phyloP scores from a whole-genome alignment of 1,140 invertebrate species.

The Drosophila parvula region DNA sequence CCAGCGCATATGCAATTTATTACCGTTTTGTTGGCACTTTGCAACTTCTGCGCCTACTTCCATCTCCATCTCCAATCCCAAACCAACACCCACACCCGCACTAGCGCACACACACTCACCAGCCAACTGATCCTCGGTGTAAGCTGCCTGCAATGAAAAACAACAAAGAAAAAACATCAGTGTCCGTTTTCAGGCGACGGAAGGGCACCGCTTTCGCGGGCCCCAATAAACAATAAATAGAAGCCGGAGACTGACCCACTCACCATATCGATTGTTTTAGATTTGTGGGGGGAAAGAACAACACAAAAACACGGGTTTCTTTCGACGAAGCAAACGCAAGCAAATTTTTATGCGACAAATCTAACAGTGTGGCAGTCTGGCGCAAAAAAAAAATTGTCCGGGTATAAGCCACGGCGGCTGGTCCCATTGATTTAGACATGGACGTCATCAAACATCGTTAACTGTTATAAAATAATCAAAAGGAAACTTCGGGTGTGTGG shows the following conservation, averaged over 20 bases:
- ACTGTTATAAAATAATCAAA: too few relatives aligned
- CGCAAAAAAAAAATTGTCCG: too few relatives aligned
- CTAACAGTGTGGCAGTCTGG: neutral
- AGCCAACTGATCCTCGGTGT: constrained; percentile 94
- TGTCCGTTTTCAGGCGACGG: neutral
- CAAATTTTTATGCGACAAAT: constrained; percentile 37
- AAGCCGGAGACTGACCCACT: constrained; percentile 28
- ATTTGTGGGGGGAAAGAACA: constrained; percentile 47
- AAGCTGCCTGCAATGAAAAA: constrained; percentile 89
- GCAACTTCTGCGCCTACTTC: constrained; percentile 49
- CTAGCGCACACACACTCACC: constrained; percentile 87
- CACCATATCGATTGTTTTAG: constrained; percentile 73
- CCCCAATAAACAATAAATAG: constrained; percentile 14
- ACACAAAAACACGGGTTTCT: constrained; percentile 70
- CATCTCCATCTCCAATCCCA: constrained; percentile 41
- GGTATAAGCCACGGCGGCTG: neutral
- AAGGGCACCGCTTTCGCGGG: too few relatives aligned
- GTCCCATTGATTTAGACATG: neutral
- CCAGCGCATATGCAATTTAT: constrained; percentile 58
- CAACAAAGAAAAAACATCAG: constrained; percentile 23
- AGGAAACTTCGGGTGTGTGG: too few relatives aligned
- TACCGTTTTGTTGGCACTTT: constrained; percentile 57
- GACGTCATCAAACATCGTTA: too few relatives aligned
- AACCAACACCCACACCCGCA: constrained; percentile 34
- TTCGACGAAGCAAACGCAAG: constrained; percentile 49